Evolutionary conservation across 2,113 vertebrate species (phyloP), one percentile per base, ranked within the genome.

Genomic region (Clinocottus analis): DNA sequence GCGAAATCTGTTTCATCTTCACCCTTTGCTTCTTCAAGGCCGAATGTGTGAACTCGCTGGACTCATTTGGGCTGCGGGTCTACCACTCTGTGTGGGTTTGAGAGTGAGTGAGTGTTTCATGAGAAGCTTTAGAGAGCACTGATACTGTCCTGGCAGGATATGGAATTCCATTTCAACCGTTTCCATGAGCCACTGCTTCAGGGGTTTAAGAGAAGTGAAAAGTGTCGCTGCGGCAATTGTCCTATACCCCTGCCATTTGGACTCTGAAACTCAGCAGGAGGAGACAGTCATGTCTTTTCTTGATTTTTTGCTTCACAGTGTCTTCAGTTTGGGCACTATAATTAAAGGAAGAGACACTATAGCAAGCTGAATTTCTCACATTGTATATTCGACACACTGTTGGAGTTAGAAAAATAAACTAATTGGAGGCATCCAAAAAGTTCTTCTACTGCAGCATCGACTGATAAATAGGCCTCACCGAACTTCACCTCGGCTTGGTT

Each of bases 161-260:
- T 82, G 64, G 37, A 85, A 89, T 85, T 90, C 66, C 55, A 60
- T 90, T 78, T 78, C 74, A 89, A 80, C 79, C 80, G 73, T 75
- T 31, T 64, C 47, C 60, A 87, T 35, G 78, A 77, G 68, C 83
- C 71, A 72, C 33, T 33, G 78, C 78, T 56, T 43, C 47, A 76
- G 72, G 67, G 41, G 53, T n/a, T 59, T 11, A 33, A 37, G 5
- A 66, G 55, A 75, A 45, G 58, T 79, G 51, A 63, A 65, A 79
- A 66, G 41, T 25, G 65, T 59, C 68, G 31, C 67, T 49, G 23
- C 62, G 43, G 39, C 64, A 75, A 81, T 76, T 84, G 77, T 81
- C 72, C 61, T 23, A 37, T 64, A 51, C 33, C 70, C 58, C 35
- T 58, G 47, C 27, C 59, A 61, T 61, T 80, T 33, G 87, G 75